A percentile compares a stretch with the other conserved stretches of the same genome.
Conservation (phyloP, 2,113 vertebrate genomes). For the Clarias macrocephalus region DNA sequence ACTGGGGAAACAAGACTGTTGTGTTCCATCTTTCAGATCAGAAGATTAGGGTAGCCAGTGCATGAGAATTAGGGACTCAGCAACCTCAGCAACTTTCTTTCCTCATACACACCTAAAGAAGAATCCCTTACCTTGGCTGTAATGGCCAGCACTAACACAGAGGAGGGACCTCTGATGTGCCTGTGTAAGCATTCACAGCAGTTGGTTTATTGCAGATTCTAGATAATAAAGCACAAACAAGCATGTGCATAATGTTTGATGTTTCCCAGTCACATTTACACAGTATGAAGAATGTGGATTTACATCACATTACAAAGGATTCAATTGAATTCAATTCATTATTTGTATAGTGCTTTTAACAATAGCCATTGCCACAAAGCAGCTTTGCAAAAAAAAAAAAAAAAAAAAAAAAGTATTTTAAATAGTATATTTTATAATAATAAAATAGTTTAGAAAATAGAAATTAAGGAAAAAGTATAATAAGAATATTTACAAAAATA, state of each 20-base stretch:
- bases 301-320: not conserved
- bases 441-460: too few species aligned
- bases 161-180: constrained; percentile 21
- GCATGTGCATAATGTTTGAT: not conserved
- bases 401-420: too few species aligned
- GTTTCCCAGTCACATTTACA: constrained; percentile 14
- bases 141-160: constrained; percentile 6
- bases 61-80: constrained; percentile 65
- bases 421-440: too few species aligned
- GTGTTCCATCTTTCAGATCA: constrained; percentile 65
- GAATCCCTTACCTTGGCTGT: constrained; percentile 32
- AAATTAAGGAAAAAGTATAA: too few species aligned
- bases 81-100: constrained; percentile 62
- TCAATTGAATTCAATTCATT: too few species aligned
- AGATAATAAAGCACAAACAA: constrained; percentile 32
- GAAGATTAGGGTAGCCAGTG: constrained; percentile 68
- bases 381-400: too few species aligned
- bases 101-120: constrained; percentile 31
- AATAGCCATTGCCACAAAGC: too few species aligned
- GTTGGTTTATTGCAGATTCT: constrained; percentile 33
- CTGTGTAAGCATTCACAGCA: constrained; percentile 28
- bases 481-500: too few species aligned
- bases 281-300: not conserved
- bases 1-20: constrained; percentile 62
- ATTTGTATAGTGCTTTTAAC: too few species aligned